A percentile compares a stretch with the other conserved stretches of the same genome.
Evolutionary conservation across 2,888 invertebrate species (phyloP).

Genomic region (Agrochola lychnidis): DNA sequence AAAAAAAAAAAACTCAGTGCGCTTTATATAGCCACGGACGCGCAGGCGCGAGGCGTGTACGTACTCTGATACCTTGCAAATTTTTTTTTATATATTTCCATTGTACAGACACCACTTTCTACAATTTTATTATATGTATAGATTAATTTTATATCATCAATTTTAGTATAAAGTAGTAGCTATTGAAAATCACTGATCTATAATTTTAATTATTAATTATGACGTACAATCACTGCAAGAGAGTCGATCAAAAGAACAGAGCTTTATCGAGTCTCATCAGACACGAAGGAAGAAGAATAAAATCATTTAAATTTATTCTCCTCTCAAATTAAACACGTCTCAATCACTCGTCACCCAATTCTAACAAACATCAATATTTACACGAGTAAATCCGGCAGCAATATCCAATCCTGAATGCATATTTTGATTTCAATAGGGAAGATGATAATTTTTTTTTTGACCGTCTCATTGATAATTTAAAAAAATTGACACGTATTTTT

Average conservation of each 20-base stretch:
- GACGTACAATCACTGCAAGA: neutral
- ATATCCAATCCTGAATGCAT: slow-evolving; percentile 41
- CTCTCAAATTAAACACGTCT: slow-evolving; percentile 26
- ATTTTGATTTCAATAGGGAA: slow-evolving; percentile 45
- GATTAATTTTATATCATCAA: neutral
- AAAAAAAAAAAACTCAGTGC: no score
- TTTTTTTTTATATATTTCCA: no score
- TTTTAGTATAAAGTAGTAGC: neutral
- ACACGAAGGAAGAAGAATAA: neutral
- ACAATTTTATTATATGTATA: no score
- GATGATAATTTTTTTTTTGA: no score
- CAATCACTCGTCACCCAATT: slow-evolving; percentile 10
- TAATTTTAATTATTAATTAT: neutral
- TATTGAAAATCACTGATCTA: neutral
- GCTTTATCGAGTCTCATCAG: neutral
- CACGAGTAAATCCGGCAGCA: slow-evolving; percentile 15
- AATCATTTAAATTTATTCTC: slow-evolving; percentile 1
- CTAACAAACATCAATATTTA: slow-evolving; percentile 29
- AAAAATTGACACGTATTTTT: no score
- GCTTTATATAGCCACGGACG: no score
- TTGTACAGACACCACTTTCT: no score
- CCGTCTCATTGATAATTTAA: no score
- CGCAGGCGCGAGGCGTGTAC: no score
- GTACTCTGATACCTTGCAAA: no score
- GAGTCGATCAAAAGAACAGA: neutral